These are phyloP conservation scores for Monochamus saltuarius DNA, from an alignment of 1,140 invertebrate genomes.

Conservation along the genomic window DNA sequence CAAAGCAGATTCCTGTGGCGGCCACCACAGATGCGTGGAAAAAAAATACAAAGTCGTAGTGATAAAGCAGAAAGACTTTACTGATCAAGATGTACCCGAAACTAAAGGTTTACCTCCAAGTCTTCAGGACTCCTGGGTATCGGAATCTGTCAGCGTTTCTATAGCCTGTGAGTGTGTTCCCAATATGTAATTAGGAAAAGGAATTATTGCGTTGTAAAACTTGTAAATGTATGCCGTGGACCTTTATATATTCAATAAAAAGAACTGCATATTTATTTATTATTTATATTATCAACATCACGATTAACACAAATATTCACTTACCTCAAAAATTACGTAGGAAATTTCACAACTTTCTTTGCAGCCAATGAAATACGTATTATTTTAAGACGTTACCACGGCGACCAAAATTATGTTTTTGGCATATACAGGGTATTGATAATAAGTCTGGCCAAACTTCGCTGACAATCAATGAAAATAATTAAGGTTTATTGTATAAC, in stretches of 20 bases:
- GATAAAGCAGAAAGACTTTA: conserved; percentile 27
- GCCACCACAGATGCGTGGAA: conserved; percentile 23
- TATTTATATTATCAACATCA: background rate
- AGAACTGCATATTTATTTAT: conserved; percentile 1
- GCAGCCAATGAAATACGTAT: too few species aligned
- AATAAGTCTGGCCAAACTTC: too few species aligned
- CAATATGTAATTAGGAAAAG: conserved; percentile 3
- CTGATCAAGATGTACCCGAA: background rate
- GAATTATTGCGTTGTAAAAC: background rate
- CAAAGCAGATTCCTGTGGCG: conserved; percentile 21
- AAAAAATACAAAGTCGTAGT: conserved; percentile 34
- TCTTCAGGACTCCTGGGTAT: conserved; percentile 30
- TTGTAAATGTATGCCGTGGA: background rate
- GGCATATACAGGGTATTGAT: too few species aligned
- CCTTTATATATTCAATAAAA: conserved; percentile 14
- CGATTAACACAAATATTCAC: background rate
- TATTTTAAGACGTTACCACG: too few species aligned
- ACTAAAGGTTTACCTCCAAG: conserved; percentile 21
- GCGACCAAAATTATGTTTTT: too few species aligned
- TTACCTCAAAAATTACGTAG: too few species aligned
- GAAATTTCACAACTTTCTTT: too few species aligned
- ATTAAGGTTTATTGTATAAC: too few species aligned
- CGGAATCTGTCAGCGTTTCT: conserved; percentile 27
- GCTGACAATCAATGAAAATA: too few species aligned
- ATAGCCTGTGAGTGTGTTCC: conserved; percentile 38